Evolutionary conservation across 2,797 vertebrate genomes (phyloP).

Genomic region (Graptemys geographica): DNA sequence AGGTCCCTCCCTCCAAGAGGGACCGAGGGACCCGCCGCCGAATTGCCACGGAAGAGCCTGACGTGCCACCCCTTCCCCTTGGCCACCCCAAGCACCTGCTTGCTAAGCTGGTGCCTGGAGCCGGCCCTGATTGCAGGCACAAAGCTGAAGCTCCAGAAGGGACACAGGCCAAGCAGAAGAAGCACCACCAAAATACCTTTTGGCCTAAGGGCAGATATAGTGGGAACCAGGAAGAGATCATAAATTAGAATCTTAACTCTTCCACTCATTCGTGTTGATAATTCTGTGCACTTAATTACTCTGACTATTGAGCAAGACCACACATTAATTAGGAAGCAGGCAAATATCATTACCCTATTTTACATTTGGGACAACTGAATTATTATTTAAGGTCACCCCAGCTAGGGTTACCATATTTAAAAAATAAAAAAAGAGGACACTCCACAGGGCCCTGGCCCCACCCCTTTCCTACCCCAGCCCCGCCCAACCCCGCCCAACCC

Average conservation of each 20-base stretch:
- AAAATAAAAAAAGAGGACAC: too few species aligned
- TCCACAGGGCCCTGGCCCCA: too few species aligned
- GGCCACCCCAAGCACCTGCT: too few species aligned
- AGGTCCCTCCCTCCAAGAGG: too few species aligned
- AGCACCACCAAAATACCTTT: background rate
- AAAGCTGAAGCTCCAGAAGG: background rate
- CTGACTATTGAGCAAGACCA: background rate
- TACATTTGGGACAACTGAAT: background rate
- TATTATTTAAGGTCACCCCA: conserved; percentile 13
- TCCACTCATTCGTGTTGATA: background rate
- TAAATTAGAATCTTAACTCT: background rate
- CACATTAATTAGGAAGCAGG: background rate
- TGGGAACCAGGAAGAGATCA: background rate
- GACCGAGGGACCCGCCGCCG: too few species aligned
- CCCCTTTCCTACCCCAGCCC: too few species aligned
- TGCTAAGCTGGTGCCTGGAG: too few species aligned
- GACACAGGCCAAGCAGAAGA: background rate
- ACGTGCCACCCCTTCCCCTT: too few species aligned
- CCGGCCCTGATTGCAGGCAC: rapidly evolving
- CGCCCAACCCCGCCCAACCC: too few species aligned
- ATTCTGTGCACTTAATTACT: background rate
- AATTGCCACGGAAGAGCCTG: too few species aligned
- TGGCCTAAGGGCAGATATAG: background rate
- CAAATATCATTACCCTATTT: background rate
- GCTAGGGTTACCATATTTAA: background rate